Evolutionary conservation across 1,140 invertebrate species (phyloP).

Genomic region (Eulimnadia texana): DNA sequence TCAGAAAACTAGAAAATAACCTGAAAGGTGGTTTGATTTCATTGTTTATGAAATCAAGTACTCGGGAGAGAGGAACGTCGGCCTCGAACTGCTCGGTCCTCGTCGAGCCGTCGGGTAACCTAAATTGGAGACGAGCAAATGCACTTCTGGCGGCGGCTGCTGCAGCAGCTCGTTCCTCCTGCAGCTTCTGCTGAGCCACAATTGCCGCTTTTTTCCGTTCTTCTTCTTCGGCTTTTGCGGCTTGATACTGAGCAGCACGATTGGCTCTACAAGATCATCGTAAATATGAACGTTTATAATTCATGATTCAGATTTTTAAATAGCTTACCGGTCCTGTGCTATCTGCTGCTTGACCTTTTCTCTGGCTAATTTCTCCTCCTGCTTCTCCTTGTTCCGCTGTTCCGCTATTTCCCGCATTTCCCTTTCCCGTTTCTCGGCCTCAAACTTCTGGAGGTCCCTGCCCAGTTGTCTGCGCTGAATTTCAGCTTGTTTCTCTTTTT

Average conservation of each 20-base stretch:
- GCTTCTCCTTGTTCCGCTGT: constrained; percentile 51
- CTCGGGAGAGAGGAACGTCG: constrained; percentile 35
- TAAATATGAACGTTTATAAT: constrained; percentile 11
- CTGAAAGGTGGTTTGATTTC: constrained; percentile 33
- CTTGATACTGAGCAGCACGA: constrained; percentile 27
- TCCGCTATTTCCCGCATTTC: constrained; percentile 48
- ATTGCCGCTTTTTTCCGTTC: constrained; percentile 24
- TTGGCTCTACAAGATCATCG: constrained; percentile 24
- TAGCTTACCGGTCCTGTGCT: constrained; percentile 44
- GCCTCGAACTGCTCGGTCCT: constrained; percentile 46
- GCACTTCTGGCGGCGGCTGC: constrained; percentile 27
- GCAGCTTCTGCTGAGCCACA: constrained; percentile 16
- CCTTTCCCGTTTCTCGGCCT: constrained; percentile 52
- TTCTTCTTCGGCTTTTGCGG: constrained; percentile 25
- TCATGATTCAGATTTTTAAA: constrained; percentile 29
- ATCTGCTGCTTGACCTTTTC: constrained; percentile 56
- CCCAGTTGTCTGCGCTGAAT: constrained; percentile 51
- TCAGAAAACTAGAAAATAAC: constrained; percentile 28
- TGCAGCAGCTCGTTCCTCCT: constrained; percentile 23
- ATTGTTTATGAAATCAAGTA: constrained; percentile 40
- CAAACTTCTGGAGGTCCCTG: constrained; percentile 50
- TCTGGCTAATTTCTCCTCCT: constrained; percentile 46
- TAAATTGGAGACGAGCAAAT: constrained; percentile 59
- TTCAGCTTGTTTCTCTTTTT: constrained; percentile 47
- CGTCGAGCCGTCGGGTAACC: constrained; percentile 57